Evolutionary conservation across 1,140 invertebrate species (phyloP), one percentile per base, ranked within the genome.

Genomic region (Trachymyrmex cornetzi): DNA sequence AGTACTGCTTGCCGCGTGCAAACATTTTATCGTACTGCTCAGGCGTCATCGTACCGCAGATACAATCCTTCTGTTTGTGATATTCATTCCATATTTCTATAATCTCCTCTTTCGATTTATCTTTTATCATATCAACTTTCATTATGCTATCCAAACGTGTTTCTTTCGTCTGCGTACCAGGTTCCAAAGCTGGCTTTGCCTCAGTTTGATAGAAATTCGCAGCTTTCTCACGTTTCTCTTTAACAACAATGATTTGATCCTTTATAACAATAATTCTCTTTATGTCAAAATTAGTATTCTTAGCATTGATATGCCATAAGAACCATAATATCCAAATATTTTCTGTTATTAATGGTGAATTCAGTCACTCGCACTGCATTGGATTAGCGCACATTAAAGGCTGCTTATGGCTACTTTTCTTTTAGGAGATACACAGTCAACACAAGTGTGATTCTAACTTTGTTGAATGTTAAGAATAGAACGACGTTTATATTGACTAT

Each of bases 71-170:
- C 24, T 96, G 95, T 89, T 97, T 97, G 92, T 98, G 98, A 94
- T 98, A 98, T 90, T 97, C 96, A 63, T 97, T 94, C 98, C 98
- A 98, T 91, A 98, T 98, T 67, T 96, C 89, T 87, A 96, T 96
- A 48, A 99, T 97, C 94, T 99, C 98, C 84, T 97, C 96, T 80
- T 96, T 96, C 75, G 95, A 95, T 94, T 98, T 98, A 89, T 98
- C 96, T 86, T 96, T 93, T 6, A 98, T 95, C 77, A 98, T 95
- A 5, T 98, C 97, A 57, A 97, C 87, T 95, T 98, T 98, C 96
- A 99, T 97, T 55, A 98, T 96, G 88, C 97, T 97, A 86, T 96
- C 95, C 12, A 98, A 95, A 86, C 95, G 94, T 38, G 91, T 89
- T 74, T 92, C 87, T 59, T 93, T 85, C 24, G 90, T 90, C 84